phyloP scores from a whole-genome alignment of 2,113 vertebrate genomes.

The Cyanocitta stelleri region DNA sequence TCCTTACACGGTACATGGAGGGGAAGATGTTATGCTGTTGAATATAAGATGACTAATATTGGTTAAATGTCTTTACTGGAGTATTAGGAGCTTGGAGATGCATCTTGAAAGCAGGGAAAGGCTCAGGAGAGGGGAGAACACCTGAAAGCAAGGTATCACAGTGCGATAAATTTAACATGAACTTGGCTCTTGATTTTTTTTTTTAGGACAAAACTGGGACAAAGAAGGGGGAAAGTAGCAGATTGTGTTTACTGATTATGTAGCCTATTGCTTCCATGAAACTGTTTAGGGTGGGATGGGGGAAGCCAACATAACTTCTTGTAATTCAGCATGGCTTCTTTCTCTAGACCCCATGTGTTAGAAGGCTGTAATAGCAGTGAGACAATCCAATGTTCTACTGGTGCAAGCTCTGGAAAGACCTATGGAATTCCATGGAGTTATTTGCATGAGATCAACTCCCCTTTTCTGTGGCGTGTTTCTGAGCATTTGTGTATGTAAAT shows the following conservation, averaged over 20 bases:
- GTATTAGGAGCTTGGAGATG: background rate
- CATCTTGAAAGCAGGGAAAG: background rate
- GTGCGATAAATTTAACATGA: background rate
- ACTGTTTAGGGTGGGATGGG: background rate
- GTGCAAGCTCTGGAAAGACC: background rate
- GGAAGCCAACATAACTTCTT: background rate
- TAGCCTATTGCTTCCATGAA: background rate
- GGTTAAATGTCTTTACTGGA: background rate
- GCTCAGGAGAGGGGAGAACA: background rate
- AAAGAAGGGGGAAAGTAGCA: background rate
- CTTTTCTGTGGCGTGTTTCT: background rate
- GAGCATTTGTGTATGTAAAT: background rate
- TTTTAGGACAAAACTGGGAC: background rate
- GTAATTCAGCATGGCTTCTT: background rate
- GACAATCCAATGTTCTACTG: background rate
- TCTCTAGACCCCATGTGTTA: background rate
- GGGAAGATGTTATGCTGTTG: background rate
- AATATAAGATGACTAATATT: background rate
- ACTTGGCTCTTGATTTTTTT: background rate
- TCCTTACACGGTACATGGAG: fast-evolving
- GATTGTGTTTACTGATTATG: background rate
- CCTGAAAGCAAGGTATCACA: background rate
- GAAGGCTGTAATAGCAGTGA: background rate
- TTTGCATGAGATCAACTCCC: background rate
- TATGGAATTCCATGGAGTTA: background rate